These are phyloP conservation scores for Philhelius pedissequus DNA, from an alignment of 2,888 invertebrate genomes.

Conservation along the genomic window DNA sequence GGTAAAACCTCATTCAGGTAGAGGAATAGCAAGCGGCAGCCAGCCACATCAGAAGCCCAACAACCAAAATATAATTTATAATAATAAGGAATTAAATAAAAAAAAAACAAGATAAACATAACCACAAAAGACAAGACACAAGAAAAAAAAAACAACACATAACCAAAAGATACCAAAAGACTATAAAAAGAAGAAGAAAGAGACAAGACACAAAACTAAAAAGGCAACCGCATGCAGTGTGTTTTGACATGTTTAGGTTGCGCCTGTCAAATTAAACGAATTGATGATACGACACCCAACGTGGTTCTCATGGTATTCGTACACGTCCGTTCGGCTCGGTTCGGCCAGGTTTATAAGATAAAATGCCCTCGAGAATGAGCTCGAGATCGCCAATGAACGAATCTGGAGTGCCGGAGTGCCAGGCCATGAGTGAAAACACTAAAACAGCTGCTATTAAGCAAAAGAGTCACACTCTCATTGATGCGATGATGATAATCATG, in stretches of 20 bases:
- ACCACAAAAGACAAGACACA: slow-evolving; percentile 31
- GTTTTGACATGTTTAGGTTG: slow-evolving; percentile 80
- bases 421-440: not conserved
- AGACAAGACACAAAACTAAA: slow-evolving; percentile 41
- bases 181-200: slow-evolving; percentile 15
- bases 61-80: slow-evolving; percentile 69
- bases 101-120: slow-evolving; percentile 45
- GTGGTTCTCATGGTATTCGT: slow-evolving; percentile 77
- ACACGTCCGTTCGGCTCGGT: not conserved
- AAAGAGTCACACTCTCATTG: slow-evolving; percentile 59
- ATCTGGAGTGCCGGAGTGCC: not conserved
- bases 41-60: slow-evolving; percentile 66
- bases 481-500: slow-evolving; percentile 9
- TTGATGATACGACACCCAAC: slow-evolving; percentile 80
- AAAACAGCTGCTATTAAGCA: slow-evolving; percentile 63
- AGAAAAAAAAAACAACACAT: slow-evolving; percentile 9
- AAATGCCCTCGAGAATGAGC: slow-evolving; percentile 19
- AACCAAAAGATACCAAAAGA: slow-evolving; percentile 25
- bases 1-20: slow-evolving; percentile 56
- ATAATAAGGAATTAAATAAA: slow-evolving; percentile 66
- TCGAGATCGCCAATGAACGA: slow-evolving; percentile 65
- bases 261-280: slow-evolving; percentile 80
- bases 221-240: slow-evolving; percentile 75
- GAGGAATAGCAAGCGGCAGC: slow-evolving; percentile 36
- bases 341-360: not conserved